Conservation (phyloP, 2,113 vertebrate genomes). For the Hemiscyllium ocellatum region DNA sequence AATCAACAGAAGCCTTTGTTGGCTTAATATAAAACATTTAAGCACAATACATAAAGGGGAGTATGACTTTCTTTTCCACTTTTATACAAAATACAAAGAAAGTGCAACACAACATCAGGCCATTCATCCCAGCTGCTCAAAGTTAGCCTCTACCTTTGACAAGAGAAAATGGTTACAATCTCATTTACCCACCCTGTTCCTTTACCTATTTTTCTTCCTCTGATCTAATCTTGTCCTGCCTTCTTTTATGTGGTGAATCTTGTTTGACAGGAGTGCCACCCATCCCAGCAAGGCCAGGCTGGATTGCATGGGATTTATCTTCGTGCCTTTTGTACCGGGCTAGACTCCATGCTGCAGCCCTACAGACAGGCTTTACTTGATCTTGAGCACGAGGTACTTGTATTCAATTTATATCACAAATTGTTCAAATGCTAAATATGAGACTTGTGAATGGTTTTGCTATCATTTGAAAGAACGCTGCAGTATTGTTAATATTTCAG, state of each 20-base stretch:
- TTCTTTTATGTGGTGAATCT: background rate
- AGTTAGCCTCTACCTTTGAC: background rate
- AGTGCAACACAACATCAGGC: background rate
- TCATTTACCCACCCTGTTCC: background rate
- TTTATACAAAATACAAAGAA: background rate
- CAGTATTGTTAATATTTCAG: background rate
- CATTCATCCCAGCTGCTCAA: background rate
- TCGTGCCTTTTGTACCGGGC: constrained; percentile 88
- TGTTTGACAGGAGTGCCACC: constrained; percentile 73
- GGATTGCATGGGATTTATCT: constrained; percentile 88
- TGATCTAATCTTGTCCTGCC: background rate
- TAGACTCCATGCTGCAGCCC: constrained; percentile 86
- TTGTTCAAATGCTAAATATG: background rate
- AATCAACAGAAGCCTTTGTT: background rate
- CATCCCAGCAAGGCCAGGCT: constrained; percentile 67
- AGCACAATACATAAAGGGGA: background rate
- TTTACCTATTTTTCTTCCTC: background rate
- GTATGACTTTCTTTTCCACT: background rate
- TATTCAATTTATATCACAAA: background rate
- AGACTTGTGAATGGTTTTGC: background rate
- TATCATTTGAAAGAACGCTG: background rate
- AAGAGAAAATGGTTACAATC: too few relatives aligned
- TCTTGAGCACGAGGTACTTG: constrained; percentile 85
- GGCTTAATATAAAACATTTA: background rate
- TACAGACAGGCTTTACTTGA: constrained; percentile 90